phyloP scores from a whole-genome alignment of 2,113 vertebrate species.

The Dunckerocampus dactyliophorus region DNA sequence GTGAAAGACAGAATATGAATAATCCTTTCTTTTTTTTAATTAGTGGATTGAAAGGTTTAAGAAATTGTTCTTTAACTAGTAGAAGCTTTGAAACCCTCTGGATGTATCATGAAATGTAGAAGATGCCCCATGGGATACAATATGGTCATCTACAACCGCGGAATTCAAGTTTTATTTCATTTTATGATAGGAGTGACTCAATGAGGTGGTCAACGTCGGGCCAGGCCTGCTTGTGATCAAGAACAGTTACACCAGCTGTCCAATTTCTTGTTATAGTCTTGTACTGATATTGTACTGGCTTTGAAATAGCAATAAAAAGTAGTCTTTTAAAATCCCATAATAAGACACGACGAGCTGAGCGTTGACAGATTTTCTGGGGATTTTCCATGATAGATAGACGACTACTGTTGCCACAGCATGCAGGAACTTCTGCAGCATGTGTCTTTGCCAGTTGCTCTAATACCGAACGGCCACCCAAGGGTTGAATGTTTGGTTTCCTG shows the following conservation, averaged over 20 bases:
- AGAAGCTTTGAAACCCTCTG: not conserved
- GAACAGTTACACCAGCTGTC: not conserved
- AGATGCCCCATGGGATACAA: not conserved
- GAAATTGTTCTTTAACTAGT: not conserved
- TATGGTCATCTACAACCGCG: not conserved
- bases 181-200: not conserved
- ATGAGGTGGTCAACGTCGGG: not conserved
- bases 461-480: slow-evolving; percentile 43
- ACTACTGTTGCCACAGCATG: not conserved
- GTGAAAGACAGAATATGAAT: too few relatives aligned
- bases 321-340: slow-evolving; percentile 14
- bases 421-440: slow-evolving; percentile 2
- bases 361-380: not conserved
- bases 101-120: too few relatives aligned
- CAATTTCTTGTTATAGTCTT: slow-evolving; percentile 6
- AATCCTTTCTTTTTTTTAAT: too few relatives aligned
- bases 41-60: not conserved
- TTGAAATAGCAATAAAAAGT: not conserved
- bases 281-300: not conserved
- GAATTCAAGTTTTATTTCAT: too few relatives aligned
- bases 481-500: slow-evolving; percentile 46
- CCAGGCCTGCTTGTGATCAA: not conserved
- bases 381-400: slow-evolving; percentile 15
- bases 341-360: slow-evolving; percentile 12
- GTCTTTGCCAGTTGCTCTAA: slow-evolving; percentile 30